A percentile compares a stretch with the other conserved stretches of the same genome.
phyloP scores from a whole-genome alignment of 2,888 invertebrate species.

The Pedicia rivosa region DNA sequence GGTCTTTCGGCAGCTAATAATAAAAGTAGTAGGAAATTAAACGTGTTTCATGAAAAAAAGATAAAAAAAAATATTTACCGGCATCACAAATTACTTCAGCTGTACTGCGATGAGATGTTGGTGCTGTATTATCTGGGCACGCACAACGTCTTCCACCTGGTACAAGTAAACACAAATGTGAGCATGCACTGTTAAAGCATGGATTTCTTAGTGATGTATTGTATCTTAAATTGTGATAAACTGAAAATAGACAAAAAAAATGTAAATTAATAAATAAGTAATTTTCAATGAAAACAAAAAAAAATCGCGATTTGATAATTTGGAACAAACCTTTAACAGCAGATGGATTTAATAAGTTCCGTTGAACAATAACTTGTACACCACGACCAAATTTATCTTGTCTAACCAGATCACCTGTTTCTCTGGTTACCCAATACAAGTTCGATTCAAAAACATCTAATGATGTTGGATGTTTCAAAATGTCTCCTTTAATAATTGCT shows the following conservation, averaged over 20 bases:
- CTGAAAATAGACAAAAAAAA: no score
- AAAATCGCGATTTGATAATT: no score
- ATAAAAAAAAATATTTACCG: conserved; percentile 1
- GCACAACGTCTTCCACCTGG: conserved; percentile 79
- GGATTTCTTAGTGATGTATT: conserved; percentile 54
- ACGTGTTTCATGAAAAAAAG: conserved; percentile 2
- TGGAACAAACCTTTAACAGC: conserved; percentile 43
- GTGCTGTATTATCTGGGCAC: conserved; percentile 64
- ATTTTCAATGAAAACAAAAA: no score
- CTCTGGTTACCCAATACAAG: conserved; percentile 84
- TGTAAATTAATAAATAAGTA: no score
- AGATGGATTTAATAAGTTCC: conserved; percentile 71
- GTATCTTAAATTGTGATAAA: conserved; percentile 71
- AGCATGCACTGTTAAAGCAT: conserved; percentile 59
- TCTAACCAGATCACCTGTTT: conserved; percentile 68
- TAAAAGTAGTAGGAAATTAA: conserved; percentile 15
- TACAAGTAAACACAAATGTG: conserved; percentile 83
- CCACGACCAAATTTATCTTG: conserved; percentile 97
- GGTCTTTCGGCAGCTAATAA: conserved; percentile 49
- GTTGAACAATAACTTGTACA: conserved; percentile 66
- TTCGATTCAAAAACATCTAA: conserved; percentile 89
- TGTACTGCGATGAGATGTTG: conserved; percentile 37
- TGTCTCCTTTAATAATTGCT: conserved; percentile 54
- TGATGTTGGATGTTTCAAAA: conserved; percentile 62
- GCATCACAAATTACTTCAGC: conserved; percentile 68